Conservation (phyloP, 2,797 vertebrate species). For the Sebastiscus tertius region DNA sequence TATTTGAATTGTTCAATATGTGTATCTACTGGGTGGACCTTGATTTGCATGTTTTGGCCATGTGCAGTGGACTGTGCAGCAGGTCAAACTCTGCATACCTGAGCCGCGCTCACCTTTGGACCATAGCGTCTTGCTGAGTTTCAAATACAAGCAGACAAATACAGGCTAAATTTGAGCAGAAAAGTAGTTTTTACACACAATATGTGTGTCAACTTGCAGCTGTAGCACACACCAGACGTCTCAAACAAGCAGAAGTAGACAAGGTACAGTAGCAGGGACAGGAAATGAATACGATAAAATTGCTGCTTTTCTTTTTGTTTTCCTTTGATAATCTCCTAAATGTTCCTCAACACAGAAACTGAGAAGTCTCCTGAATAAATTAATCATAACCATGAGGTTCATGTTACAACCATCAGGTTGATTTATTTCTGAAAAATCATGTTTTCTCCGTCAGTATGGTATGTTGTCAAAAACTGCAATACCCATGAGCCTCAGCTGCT, state of each 20-base stretch:
- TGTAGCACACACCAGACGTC: neutral
- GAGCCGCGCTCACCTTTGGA: neutral
- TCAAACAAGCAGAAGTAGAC: neutral
- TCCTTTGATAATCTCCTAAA: neutral
- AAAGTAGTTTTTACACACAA: neutral
- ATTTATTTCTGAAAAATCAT: neutral
- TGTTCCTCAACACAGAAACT: neutral
- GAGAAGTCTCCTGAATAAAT: neutral
- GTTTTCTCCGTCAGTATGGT: neutral
- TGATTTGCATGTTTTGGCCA: neutral
- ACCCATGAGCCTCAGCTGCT: neutral
- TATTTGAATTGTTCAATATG: neutral
- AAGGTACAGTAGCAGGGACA: neutral
- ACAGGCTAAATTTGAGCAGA: neutral
- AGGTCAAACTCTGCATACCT: slow-evolving; percentile 9
- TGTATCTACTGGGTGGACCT: neutral
- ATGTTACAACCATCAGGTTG: neutral
- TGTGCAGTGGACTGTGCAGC: neutral
- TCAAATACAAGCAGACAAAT: neutral
- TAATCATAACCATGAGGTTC: neutral
- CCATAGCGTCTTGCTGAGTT: neutral
- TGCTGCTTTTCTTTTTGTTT: neutral
- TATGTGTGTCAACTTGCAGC: neutral
- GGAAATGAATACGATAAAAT: neutral
- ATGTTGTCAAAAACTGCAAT: neutral